Conservation (phyloP, 2,797 vertebrate species). For the Takifugu rubripes region DNA sequence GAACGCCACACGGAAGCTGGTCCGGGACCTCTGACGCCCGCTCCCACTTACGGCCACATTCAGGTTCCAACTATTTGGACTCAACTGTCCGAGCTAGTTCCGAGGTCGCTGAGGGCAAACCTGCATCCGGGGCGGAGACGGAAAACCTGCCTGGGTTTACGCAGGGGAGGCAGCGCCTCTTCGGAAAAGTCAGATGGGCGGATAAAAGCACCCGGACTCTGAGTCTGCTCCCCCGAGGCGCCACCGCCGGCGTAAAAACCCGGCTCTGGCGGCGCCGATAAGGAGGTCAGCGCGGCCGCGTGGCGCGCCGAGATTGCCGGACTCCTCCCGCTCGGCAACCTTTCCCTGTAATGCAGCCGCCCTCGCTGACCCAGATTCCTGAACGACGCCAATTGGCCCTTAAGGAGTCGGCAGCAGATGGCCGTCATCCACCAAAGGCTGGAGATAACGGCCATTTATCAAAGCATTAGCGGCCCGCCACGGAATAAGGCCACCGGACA, state of each 20-base stretch:
- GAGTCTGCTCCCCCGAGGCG: slow-evolving; percentile 57
- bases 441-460: slow-evolving; percentile 78
- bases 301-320: slow-evolving; percentile 51
- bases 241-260: slow-evolving; percentile 38
- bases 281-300: slow-evolving; percentile 55
- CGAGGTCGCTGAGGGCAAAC: too few relatives aligned
- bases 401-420: slow-evolving; percentile 72
- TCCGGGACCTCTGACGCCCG: too few relatives aligned
- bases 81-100: too few relatives aligned
- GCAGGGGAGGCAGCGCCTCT: slow-evolving; percentile 34
- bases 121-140: too few relatives aligned
- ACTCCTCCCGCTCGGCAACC: slow-evolving; percentile 69
- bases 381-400: slow-evolving; percentile 70
- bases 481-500: slow-evolving; percentile 74
- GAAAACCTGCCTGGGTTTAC: too few relatives aligned
- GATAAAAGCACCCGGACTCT: slow-evolving; percentile 56
- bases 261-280: slow-evolving; percentile 59
- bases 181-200: slow-evolving; percentile 52
- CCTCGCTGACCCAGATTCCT: slow-evolving; percentile 75
- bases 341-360: slow-evolving; percentile 64
- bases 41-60: too few relatives aligned
- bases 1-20: too few relatives aligned
- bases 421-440: slow-evolving; percentile 74
- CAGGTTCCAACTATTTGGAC: too few relatives aligned
- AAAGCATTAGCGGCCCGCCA: slow-evolving; percentile 71